A percentile compares a stretch with the other conserved stretches of the same genome.
Conservation (phyloP, 35 echinoderm and acorn worm species). For the Stichopus chloronotus region DNA sequence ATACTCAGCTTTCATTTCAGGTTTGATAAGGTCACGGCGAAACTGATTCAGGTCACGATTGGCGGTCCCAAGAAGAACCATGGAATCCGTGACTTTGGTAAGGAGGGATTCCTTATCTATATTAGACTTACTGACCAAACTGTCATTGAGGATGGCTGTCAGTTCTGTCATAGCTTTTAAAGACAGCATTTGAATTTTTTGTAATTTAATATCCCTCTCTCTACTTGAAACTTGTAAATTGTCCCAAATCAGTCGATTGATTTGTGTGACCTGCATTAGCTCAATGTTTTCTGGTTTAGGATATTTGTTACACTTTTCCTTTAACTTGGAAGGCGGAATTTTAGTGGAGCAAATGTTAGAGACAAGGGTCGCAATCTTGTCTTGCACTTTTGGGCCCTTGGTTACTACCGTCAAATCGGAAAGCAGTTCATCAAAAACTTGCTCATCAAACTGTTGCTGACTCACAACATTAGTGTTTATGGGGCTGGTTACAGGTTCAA, state of each 20-base stretch:
- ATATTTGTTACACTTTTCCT: constrained; percentile 19
- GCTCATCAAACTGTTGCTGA: not conserved
- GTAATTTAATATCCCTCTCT: not conserved
- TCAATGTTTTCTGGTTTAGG: constrained; percentile 31
- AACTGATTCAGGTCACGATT: not conserved
- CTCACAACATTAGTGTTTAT: not conserved
- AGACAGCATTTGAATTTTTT: not conserved
- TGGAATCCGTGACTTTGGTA: not conserved
- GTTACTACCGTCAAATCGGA: not conserved
- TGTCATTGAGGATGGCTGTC: not conserved
- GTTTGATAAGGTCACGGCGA: constrained; percentile 19
- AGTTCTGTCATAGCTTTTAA: constrained; percentile 2
- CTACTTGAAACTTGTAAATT: not conserved
- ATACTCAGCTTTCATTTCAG: not conserved
- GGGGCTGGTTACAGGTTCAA: not conserved
- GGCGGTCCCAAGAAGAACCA: not conserved
- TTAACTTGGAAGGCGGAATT: not conserved
- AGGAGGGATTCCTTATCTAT: not conserved
- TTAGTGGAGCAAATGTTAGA: constrained; percentile 9
- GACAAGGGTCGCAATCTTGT: constrained; percentile 6
- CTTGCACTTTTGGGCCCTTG: constrained; percentile 20
- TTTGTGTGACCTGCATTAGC: not conserved
- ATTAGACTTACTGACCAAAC: not conserved
- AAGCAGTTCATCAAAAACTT: constrained; percentile 27
- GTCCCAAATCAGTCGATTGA: not conserved